phyloP scores from a whole-genome alignment of 2,888 invertebrate species.

The Eristalinus sepulchralis region DNA sequence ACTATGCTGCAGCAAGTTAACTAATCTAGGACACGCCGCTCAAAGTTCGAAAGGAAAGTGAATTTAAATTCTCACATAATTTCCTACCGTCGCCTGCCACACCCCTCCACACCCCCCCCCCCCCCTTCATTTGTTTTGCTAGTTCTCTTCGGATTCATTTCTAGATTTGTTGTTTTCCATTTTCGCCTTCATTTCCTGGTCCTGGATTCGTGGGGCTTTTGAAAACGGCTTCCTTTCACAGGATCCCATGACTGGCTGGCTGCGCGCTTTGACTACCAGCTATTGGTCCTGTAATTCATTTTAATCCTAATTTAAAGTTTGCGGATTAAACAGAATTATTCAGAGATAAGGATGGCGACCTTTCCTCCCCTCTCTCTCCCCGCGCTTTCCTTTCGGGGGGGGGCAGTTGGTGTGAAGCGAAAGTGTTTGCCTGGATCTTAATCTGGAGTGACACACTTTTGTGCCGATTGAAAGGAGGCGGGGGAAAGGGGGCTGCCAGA shows the following conservation, averaged over 20 bases:
- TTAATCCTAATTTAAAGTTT: constrained; percentile 59
- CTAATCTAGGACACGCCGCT: constrained; percentile 51
- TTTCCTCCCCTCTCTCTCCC: too few species aligned
- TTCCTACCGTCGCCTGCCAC: background rate
- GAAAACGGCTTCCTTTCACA: background rate
- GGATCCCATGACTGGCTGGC: background rate
- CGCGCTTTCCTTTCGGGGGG: background rate
- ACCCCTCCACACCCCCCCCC: too few species aligned
- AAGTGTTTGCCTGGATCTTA: constrained; percentile 60
- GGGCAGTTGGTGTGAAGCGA: constrained; percentile 22
- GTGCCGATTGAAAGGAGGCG: background rate
- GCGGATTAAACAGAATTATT: constrained; percentile 44
- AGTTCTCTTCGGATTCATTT: background rate
- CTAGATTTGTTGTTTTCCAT: background rate
- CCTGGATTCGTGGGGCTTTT: background rate
- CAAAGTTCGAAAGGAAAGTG: constrained; percentile 56
- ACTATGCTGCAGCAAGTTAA: constrained; percentile 19
- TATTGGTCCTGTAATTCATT: constrained; percentile 47
- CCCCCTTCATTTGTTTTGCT: background rate
- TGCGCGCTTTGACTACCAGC: background rate
- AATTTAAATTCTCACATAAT: constrained; percentile 49
- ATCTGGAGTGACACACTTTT: constrained; percentile 46
- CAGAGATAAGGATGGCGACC: constrained; percentile 11
- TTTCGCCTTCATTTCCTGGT: background rate
- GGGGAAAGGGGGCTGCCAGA: background rate